A percentile compares a stretch with the other conserved stretches of the same genome.
phyloP scores from a whole-genome alignment of 2,113 vertebrate genomes.

The Ceyx melanurus region DNA sequence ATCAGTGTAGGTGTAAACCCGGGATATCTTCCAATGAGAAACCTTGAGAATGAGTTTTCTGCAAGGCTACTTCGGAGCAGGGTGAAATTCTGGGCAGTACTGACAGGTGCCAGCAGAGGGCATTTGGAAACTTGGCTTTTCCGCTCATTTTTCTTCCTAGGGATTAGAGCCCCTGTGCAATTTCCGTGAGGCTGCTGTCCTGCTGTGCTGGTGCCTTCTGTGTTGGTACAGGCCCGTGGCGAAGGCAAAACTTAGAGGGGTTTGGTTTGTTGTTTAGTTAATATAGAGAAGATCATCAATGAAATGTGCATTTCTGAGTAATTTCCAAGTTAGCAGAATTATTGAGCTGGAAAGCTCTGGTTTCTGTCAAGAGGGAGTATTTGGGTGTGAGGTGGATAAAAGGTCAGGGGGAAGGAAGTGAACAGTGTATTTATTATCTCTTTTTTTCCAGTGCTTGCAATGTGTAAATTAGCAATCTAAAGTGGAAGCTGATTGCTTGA shows the following conservation, averaged over 20 bases:
- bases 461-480: background rate
- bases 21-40: background rate
- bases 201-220: background rate
- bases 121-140: slow-evolving; percentile 45
- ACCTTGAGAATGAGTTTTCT: background rate
- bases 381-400: background rate
- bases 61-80: background rate
- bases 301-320: background rate
- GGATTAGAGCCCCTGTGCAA: background rate
- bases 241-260: background rate
- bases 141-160: background rate
- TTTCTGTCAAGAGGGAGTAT: background rate
- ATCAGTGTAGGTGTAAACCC: background rate
- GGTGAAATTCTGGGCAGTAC: background rate
- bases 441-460: background rate
- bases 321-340: background rate
- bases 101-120: slow-evolving; percentile 49
- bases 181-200: background rate
- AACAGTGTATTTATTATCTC: background rate
- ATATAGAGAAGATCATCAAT: background rate
- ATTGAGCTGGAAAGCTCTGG: background rate
- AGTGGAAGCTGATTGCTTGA: background rate
- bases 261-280: background rate
- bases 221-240: background rate
- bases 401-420: background rate